Evolutionary conservation across 1,140 invertebrate species (phyloP).

Genomic region (Acyrthosiphon pisum): DNA sequence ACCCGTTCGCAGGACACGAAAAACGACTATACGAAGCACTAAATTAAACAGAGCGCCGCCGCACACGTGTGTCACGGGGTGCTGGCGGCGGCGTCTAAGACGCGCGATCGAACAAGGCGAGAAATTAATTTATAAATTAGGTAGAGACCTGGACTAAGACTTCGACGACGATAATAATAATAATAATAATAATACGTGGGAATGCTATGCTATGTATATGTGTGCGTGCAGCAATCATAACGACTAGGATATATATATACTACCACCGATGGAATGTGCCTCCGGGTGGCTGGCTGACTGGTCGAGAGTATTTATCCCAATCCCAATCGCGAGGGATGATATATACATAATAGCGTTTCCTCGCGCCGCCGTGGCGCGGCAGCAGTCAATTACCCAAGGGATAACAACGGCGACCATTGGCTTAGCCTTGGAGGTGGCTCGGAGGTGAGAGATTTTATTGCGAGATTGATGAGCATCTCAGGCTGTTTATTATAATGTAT

Average conservation of each 20-base stretch:
- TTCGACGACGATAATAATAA: background rate
- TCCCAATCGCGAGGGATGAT: conserved; percentile 18
- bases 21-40: background rate
- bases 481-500: background rate
- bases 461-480: conserved; percentile 46
- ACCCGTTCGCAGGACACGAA: background rate
- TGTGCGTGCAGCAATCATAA: background rate
- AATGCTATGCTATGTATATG: background rate
- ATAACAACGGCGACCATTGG: conserved; percentile 28
- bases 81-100: background rate
- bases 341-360: background rate
- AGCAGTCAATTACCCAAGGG: conserved; percentile 11
- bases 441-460: conserved; percentile 57
- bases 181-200: conserved; percentile 32
- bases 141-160: background rate
- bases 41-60: conserved; percentile 1
- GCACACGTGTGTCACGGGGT: conserved; percentile 16
- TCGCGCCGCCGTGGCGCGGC: background rate
- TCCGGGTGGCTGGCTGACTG: conserved; percentile 18
- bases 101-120: background rate
- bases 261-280: conserved; percentile 49
- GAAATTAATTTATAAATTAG: conserved; percentile 42
- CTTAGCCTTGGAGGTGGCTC: background rate
- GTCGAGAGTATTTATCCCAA: conserved; percentile 1
- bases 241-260: background rate